Evolutionary conservation across 2,113 vertebrate species (phyloP).

Genomic region (Trichechus manatus): DNA sequence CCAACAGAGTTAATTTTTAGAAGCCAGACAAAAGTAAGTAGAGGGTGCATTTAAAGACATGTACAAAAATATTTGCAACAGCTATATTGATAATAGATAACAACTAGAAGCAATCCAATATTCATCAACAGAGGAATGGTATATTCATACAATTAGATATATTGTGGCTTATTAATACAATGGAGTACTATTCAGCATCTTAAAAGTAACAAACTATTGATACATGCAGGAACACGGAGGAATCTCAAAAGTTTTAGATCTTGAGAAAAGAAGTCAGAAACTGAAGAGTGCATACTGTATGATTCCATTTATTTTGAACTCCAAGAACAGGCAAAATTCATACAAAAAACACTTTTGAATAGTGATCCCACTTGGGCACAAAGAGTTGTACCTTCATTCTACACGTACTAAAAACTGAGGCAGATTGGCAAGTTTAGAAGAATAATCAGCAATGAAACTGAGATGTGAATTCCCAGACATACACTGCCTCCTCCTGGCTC

Average conservation of each 20-base stretch:
- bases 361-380: background rate
- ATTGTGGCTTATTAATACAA: background rate
- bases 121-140: background rate
- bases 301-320: constrained; percentile 20
- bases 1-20: constrained; percentile 3
- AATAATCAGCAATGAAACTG: background rate
- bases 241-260: constrained; percentile 11
- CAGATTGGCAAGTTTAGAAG: background rate
- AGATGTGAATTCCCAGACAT: background rate
- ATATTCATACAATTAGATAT: background rate
- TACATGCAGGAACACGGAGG: background rate
- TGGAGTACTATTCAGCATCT: background rate
- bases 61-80: background rate
- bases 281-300: background rate
- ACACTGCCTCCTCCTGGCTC: background rate
- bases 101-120: constrained; percentile 2
- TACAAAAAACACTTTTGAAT: constrained; percentile 3
- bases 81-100: constrained; percentile 4
- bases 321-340: constrained; percentile 24
- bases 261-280: constrained; percentile 51
- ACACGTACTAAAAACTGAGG: background rate
- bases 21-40: background rate
- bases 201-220: background rate
- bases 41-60: constrained; percentile 27
- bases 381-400: background rate